Conservation (phyloP, 2,888 invertebrate genomes). For the Dermolepida albohirtum region DNA sequence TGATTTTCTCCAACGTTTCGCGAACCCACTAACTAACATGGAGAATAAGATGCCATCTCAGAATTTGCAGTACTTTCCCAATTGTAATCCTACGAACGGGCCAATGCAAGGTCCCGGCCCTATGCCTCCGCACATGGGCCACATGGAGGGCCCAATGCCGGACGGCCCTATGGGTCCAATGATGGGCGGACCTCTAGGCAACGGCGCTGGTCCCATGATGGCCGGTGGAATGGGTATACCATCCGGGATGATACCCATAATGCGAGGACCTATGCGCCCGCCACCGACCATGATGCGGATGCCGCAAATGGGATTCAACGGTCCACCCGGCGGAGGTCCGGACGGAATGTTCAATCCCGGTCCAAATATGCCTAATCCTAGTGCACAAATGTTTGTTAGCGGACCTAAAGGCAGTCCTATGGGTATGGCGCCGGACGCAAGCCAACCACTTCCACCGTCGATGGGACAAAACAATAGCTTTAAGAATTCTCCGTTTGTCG, state of each 20-base stretch:
- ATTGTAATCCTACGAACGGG: slow-evolving; percentile 68
- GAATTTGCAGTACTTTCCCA: slow-evolving; percentile 81
- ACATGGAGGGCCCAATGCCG: slow-evolving; percentile 63
- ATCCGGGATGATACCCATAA: slow-evolving; percentile 63
- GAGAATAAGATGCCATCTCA: slow-evolving; percentile 77
- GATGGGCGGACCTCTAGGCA: slow-evolving; percentile 67
- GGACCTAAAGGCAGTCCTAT: slow-evolving; percentile 71
- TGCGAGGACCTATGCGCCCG: slow-evolving; percentile 59
- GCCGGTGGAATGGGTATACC: slow-evolving; percentile 65
- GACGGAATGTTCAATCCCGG: slow-evolving; percentile 62
- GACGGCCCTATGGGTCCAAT: slow-evolving; percentile 63
- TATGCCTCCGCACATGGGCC: slow-evolving; percentile 65
- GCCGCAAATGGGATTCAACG: slow-evolving; percentile 63
- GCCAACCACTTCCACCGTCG: slow-evolving; percentile 81
- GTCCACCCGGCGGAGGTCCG: slow-evolving; percentile 59
- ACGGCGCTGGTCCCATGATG: slow-evolving; percentile 64
- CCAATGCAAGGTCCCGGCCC: slow-evolving; percentile 64
- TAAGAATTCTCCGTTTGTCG: slow-evolving; percentile 84
- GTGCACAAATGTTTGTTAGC: slow-evolving; percentile 71
- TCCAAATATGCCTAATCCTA: slow-evolving; percentile 64
- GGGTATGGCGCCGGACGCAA: slow-evolving; percentile 72
- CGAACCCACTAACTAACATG: slow-evolving; percentile 82
- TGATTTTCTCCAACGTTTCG: slow-evolving; percentile 89
- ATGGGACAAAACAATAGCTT: slow-evolving; percentile 80
- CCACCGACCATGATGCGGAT: slow-evolving; percentile 64